Base-by-base conservation (phyloP, 2,888 invertebrate genomes). In the Drosophila atripex region DNA sequence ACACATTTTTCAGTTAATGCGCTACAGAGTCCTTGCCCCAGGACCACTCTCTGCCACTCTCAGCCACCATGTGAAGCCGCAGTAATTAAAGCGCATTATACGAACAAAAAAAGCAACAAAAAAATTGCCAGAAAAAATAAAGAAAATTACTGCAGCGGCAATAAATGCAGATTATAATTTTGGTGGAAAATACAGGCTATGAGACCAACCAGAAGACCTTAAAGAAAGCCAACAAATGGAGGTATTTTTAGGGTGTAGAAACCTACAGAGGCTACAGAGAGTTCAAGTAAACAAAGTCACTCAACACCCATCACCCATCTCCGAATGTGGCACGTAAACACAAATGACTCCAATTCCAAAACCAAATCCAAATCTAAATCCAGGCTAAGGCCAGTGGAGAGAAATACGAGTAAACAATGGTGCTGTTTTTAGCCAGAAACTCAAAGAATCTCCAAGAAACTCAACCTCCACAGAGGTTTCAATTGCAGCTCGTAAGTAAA, bases 1-100 rank as follows among this genome's bases (percentile, higher is more conserved):
- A 53, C 73, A 65, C 66, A 73, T 75, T 77, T 84, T 64, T 47
- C 76, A 52, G 65, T 84, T 76, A 76, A 77, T 72, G 66, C 56
- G 53, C 65, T 60, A 4, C 51, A 64, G 38, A 51, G 35, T 35
- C 35, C 35, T 35, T n/a, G 23, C 28, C 35, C 16, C 23, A 57
- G 56, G 49, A 3, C 16, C 39, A 8, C 11, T 3, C 9, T 18
- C 18, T 21, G 9, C 9, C 18, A 1, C 38, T 39, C 9, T 7
- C 38, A 3, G 16, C 39, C 30, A 23, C 32, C 45, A 46, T 45
- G 35, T 57, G 57, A 16, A 25, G 75, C 80, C 76, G 77, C 82
- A 87, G 82, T 85, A 87, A 83, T 87, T 85, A 85, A 87, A 70
- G 65, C 68, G 61, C 73, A 80, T 85, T 80, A 86, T 74, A 77